These are phyloP conservation scores for Anguilla japonica DNA, from an alignment of 2,113 vertebrate species.

Conservation along the genomic window DNA sequence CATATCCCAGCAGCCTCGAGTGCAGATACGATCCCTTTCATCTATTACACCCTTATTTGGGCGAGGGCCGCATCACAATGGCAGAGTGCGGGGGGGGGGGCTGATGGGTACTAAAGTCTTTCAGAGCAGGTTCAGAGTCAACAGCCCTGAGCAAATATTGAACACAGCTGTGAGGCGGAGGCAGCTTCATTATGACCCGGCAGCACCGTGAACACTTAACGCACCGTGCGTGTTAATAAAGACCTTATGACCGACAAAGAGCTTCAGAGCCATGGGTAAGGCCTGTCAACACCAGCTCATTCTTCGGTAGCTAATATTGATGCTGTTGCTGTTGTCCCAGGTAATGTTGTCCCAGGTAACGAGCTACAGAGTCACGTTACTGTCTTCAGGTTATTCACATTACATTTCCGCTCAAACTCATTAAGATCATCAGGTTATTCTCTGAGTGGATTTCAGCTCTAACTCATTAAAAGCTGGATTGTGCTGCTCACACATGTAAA, in stretches of 20 bases:
- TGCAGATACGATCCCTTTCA: constrained; percentile 29
- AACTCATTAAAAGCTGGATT: background rate
- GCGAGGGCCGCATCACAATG: constrained; percentile 41
- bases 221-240: background rate
- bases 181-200: background rate
- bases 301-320: background rate
- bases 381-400: background rate
- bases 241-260: background rate
- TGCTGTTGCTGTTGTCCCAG: background rate
- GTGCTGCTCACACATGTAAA: background rate
- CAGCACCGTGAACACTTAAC: constrained; percentile 5
- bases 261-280: background rate
- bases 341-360: too few relatives aligned
- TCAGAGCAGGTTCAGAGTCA: constrained; percentile 38
- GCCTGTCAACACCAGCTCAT: constrained; percentile 14
- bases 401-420: background rate
- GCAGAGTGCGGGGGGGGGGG: constrained; percentile 23
- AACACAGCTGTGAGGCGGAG: background rate
- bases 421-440: background rate
- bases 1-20: constrained; percentile 25
- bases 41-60: constrained; percentile 42
- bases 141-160: constrained; percentile 15
- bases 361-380: too few relatives aligned
- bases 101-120: constrained; percentile 34
- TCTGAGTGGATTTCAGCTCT: background rate